phyloP scores from a whole-genome alignment of 2,888 invertebrate species.

The Ametastegia equiseti region DNA sequence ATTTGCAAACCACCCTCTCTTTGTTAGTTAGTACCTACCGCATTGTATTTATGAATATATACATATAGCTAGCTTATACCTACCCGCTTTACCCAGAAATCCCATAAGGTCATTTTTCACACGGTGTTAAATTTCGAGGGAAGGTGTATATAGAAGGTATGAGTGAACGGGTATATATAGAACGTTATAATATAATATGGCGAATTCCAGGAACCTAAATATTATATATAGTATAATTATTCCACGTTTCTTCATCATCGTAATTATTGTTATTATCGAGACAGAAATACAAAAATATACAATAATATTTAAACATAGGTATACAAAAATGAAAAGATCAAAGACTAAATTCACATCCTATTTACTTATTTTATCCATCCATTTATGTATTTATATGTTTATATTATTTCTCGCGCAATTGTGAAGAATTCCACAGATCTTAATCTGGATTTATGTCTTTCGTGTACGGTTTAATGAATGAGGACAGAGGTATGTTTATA shows the following conservation, averaged over 20 bases:
- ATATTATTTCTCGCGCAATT: background rate
- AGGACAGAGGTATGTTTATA: constrained; percentile 17
- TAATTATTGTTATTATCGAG: too few species aligned
- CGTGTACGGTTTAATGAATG: background rate
- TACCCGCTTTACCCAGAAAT: constrained; percentile 1
- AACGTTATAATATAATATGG: background rate
- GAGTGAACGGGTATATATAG: background rate
- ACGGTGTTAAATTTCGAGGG: constrained; percentile 34
- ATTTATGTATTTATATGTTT: too few species aligned
- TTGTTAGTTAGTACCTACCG: background rate
- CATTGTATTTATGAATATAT: background rate
- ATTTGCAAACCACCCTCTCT: constrained; percentile 30
- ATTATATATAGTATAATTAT: too few species aligned
- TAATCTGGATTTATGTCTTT: background rate
- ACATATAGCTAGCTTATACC: background rate
- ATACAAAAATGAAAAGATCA: too few species aligned
- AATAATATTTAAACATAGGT: too few species aligned
- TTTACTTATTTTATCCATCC: too few species aligned
- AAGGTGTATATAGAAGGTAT: background rate
- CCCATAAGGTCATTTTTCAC: constrained; percentile 43
- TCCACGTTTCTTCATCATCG: too few species aligned
- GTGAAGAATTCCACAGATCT: too few species aligned
- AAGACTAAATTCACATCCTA: too few species aligned
- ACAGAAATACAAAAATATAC: too few species aligned
- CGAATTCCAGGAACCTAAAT: too few species aligned